A percentile compares a stretch with the other conserved stretches of the same genome.
These are phyloP conservation scores for Abramis brama DNA, from an alignment of 2,113 vertebrate species.

Conservation along the genomic window DNA sequence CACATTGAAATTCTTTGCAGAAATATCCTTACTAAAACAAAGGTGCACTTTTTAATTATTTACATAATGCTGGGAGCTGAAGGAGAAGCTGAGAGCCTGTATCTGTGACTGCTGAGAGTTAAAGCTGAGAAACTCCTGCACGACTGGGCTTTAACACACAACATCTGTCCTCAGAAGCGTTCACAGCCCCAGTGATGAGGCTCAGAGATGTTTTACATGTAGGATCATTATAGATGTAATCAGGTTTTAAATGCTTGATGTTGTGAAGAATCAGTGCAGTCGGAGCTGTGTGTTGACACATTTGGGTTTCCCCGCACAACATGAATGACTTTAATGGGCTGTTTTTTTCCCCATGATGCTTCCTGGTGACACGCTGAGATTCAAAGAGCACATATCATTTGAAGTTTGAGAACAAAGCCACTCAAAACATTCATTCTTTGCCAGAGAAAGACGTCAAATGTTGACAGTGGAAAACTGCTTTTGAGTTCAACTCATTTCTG, in stretches of 20 bases:
- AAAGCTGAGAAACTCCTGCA: background rate
- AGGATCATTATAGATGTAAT: constrained; percentile 23
- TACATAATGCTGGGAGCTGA: background rate
- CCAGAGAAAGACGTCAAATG: background rate
- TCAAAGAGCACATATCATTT: constrained; percentile 10
- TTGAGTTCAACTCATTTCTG: background rate
- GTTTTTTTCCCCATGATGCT: background rate
- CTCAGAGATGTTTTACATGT: background rate
- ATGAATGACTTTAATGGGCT: constrained; percentile 17
- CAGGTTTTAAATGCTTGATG: constrained; percentile 8
- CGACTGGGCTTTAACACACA: constrained; percentile 21
- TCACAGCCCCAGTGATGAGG: background rate
- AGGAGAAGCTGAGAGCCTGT: background rate
- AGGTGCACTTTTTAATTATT: background rate
- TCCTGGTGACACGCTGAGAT: constrained; percentile 1
- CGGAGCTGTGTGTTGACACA: background rate
- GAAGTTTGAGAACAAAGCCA: constrained; percentile 29
- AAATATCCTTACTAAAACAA: background rate
- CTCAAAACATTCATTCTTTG: background rate
- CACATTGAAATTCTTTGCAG: background rate
- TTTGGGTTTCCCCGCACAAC: constrained; percentile 2
- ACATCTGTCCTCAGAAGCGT: constrained; percentile 10
- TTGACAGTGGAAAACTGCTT: background rate
- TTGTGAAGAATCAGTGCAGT: background rate
- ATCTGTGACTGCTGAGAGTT: background rate